These are phyloP conservation scores for Halocaridina rubra DNA, from an alignment of 2,888 invertebrate genomes.

Conservation along the genomic window DNA sequence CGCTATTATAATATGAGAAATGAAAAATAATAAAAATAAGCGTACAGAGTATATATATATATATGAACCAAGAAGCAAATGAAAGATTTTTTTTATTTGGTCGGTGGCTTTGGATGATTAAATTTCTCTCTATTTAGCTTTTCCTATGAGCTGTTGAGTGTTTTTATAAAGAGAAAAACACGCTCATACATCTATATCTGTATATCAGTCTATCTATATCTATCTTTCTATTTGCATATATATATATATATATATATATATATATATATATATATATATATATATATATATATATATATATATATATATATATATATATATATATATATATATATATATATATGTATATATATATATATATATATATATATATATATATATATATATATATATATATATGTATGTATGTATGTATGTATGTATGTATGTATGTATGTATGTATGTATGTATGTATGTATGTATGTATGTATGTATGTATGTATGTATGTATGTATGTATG, in stretches of 20 bases:
- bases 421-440: not conserved
- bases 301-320: slow-evolving; percentile 22
- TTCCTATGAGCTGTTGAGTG: no score
- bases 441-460: not conserved
- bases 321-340: slow-evolving; percentile 23
- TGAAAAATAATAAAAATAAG: no score
- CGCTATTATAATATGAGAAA: no score
- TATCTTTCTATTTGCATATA: not conserved
- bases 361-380: slow-evolving; percentile 27
- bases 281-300: slow-evolving; percentile 36
- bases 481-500: not conserved
- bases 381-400: not conserved
- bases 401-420: not conserved
- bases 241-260: not conserved
- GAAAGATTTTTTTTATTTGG: no score
- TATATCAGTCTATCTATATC: not conserved
- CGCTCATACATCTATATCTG: no score
- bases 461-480: not conserved
- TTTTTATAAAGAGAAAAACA: no score
- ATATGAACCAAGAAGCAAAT: no score
- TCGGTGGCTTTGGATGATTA: no score
- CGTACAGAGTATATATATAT: no score
- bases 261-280: slow-evolving; percentile 28
- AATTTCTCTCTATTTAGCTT: no score
- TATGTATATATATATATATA: slow-evolving; percentile 18